These are phyloP conservation scores for Engraulis encrasicolus DNA, from an alignment of 2,113 vertebrate species.

Conservation along the genomic window DNA sequence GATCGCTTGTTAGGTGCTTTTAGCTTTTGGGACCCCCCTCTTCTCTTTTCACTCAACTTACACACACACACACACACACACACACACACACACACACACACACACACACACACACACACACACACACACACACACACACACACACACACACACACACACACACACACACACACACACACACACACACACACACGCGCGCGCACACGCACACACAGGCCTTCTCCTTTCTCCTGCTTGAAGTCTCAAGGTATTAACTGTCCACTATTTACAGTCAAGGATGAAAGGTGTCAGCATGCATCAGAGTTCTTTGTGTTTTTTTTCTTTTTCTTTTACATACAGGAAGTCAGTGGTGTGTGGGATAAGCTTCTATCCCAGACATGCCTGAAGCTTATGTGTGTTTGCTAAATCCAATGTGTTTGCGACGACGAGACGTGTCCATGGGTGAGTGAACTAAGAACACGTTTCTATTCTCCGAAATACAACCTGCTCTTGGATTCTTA, in stretches of 20 bases:
- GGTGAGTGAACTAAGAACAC: slow-evolving; percentile 1
- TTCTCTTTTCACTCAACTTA: not conserved
- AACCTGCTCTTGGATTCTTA: not conserved
- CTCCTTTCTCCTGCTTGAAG: slow-evolving; percentile 14
- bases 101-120: not conserved
- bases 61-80: not conserved
- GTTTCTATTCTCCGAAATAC: not conserved
- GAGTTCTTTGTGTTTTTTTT: slow-evolving; percentile 24
- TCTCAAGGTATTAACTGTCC: slow-evolving; percentile 26
- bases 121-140: not conserved
- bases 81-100: not conserved
- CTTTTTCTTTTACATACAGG: slow-evolving; percentile 38
- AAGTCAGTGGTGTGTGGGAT: slow-evolving; percentile 48
- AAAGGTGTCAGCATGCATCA: slow-evolving; percentile 47
- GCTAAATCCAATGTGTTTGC: not conserved
- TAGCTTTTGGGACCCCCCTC: not conserved
- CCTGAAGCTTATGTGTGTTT: too few relatives aligned
- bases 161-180: not conserved
- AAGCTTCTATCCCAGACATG: not conserved
- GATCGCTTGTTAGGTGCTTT: slow-evolving; percentile 27
- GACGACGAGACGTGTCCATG: not conserved
- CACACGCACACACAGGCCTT: not conserved
- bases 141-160: not conserved
- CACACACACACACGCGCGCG: not conserved
- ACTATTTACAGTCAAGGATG: slow-evolving; percentile 54